Base-by-base conservation (phyloP, 2,888 invertebrate species). In the Azorinus chamasolen region DNA sequence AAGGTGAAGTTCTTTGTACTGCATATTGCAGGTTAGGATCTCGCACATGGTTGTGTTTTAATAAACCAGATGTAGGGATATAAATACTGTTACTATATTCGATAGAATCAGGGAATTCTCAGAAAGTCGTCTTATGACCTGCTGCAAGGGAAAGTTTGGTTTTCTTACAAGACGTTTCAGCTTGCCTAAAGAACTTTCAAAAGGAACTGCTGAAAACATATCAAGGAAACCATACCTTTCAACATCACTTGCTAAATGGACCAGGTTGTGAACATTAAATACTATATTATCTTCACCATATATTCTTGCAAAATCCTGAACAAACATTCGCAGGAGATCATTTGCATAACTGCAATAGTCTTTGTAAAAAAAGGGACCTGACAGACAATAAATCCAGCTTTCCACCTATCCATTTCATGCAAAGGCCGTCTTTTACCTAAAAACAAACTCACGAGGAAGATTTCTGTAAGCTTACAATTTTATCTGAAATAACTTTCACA, bases 181-280 rank as follows among this genome's bases (percentile, higher is more conserved):
- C 18, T 27, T 41, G 14, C 53, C 87, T 55, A 92, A 70, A 48
- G 84, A 85, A 61, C 88, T 92, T 81, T 93, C 92, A 87, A 90
- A 93, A 8, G 86, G 83, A 83, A 93, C 92, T 18, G 90, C 84
- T 58, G 86, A 90, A 72, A 90, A 89, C 54, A 81, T 79, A 48
- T 89, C 87, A 32, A 92, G 80, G 27, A 63, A 50, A 18, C 92
- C 92, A 82, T 87, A 91, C 41, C 72, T 85, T 59, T 62, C 41
- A 6, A 87, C 89, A 77, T 93, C 92, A 59, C 86, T 84, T 18
- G 89, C 84, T 48, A 93, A 58, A 81, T 93, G 93, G 24, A 87
- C 68, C 14, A 93, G 76, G 55, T 86, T 85, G 82, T 93, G 93
- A 14, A 93, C 83, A 86, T 93, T 93, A 74, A 90, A 83, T 12